Evolutionary conservation across 35 echinoderm and acorn worm genomes (phyloP), one percentile per base, ranked within the genome.

Genomic region (Patiria miniata): DNA sequence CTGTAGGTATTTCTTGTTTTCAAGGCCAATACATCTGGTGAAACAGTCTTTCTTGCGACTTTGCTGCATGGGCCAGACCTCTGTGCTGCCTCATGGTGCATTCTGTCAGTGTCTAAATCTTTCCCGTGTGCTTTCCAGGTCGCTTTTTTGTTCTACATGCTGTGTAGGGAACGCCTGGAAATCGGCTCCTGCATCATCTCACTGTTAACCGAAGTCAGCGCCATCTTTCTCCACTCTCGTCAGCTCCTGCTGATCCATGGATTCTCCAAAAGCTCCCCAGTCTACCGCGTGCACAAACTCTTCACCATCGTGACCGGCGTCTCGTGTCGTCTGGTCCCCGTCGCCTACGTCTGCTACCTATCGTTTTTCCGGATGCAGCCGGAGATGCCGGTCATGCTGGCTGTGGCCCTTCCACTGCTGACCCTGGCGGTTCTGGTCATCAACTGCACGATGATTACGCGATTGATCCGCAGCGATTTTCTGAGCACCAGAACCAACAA

Each of bases 191-290:
- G 85, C n/a, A 52, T 83, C 8, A 82, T 93, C 18, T 79, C 87
- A 5, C 80, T 93, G 33, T 28, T 94, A 19, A 78, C 85, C 16
- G 95, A 97, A 76, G 50, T 94, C n/a, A 93, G 93, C 80, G 86
- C 81, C 53, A 91, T 97, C 14, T 97, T 97, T 80, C 91, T 97
- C 7, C 95, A 97, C 37, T 52, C 77, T 16, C 78, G 95, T 30
- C 95, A 97, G 55, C 52, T 97, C 39, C 80, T 97, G 14, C 83
- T 93, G 1, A 97, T 97, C 91, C 83, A 83, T 51, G 85, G 89
- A 30, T 83, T 78, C 53, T 55, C 84, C 12, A 97, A 93, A 65
- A 47, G 77, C 32, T 78, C 83, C 21, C 14, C 73, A 5, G 39
- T 77, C 28, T 97, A 97, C 57, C 34, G 39, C 21, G 21, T 94